phyloP scores from a whole-genome alignment of 1,140 invertebrate species.

The Heliconius congener region DNA sequence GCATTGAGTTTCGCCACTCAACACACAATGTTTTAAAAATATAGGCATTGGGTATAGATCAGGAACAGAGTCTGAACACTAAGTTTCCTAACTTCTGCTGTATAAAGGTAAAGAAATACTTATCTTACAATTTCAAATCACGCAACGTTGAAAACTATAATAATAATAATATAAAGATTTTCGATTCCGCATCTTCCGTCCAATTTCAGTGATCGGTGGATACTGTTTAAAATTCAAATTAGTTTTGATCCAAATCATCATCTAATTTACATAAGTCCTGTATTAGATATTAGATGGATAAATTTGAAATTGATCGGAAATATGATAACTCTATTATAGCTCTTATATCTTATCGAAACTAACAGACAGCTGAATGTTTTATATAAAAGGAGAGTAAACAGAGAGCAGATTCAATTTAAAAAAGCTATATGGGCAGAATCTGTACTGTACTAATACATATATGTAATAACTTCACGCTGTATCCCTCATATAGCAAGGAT shows the following conservation, averaged over 20 bases:
- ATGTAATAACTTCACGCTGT: not conserved
- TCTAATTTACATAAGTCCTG: conserved; percentile 1
- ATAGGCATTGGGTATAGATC: not conserved
- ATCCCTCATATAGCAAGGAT: too few relatives aligned
- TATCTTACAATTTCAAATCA: not conserved
- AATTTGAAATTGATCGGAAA: not conserved
- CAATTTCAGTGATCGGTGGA: not conserved
- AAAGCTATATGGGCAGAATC: too few relatives aligned
- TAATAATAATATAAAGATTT: not conserved
- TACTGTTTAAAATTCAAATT: conserved; percentile 32
- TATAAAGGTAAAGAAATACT: not conserved
- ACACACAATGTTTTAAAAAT: not conserved
- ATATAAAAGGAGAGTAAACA: too few relatives aligned
- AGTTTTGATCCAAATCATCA: conserved; percentile 13
- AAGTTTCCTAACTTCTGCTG: too few relatives aligned
- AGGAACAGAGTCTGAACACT: too few relatives aligned
- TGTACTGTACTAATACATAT: too few relatives aligned
- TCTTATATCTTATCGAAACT: too few relatives aligned
- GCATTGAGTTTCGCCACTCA: not conserved
- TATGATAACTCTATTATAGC: not conserved
- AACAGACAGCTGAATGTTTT: too few relatives aligned
- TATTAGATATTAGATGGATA: conserved; percentile 9
- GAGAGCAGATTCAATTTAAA: too few relatives aligned
- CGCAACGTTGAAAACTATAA: not conserved
- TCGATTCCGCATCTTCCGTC: not conserved